Conservation (phyloP, 1,140 invertebrate genomes). For the Linepithema humile region DNA sequence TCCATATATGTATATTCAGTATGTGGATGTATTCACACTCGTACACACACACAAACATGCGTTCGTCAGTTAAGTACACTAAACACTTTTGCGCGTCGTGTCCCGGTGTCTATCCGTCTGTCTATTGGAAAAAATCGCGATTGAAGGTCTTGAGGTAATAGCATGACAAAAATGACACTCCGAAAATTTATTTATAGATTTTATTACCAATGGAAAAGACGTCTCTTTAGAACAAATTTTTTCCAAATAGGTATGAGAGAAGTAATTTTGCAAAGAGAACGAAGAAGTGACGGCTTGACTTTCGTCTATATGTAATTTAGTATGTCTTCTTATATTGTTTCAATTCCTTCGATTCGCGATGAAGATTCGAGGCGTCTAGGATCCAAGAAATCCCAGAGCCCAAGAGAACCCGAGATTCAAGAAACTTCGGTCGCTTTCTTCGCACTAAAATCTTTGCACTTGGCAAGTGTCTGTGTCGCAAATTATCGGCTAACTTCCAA, state of each 20-base stretch:
- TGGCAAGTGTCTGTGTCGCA: conserved; percentile 2
- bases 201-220: background rate
- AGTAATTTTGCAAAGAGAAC: conserved; percentile 23
- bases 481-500: conserved; percentile 36
- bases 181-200: background rate
- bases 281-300: background rate
- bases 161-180: background rate
- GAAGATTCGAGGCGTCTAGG: background rate
- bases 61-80: conserved; percentile 16
- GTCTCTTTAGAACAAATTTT: background rate
- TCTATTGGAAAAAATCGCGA: background rate
- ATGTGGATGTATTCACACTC: conserved; percentile 5
- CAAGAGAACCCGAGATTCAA: background rate
- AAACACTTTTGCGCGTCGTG: background rate
- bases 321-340: background rate
- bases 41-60: background rate
- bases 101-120: conserved; percentile 9
- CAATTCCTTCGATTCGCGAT: background rate
- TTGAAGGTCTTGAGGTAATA: conserved; percentile 4
- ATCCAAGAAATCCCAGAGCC: background rate
- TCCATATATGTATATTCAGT: background rate
- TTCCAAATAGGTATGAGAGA: background rate
- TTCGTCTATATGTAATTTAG: background rate
- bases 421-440: background rate
- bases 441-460: conserved; percentile 25